Evolutionary conservation across 2,797 vertebrate species (phyloP), one percentile per base, ranked within the genome.

Genomic region (Eulemur rubriventer): DNA sequence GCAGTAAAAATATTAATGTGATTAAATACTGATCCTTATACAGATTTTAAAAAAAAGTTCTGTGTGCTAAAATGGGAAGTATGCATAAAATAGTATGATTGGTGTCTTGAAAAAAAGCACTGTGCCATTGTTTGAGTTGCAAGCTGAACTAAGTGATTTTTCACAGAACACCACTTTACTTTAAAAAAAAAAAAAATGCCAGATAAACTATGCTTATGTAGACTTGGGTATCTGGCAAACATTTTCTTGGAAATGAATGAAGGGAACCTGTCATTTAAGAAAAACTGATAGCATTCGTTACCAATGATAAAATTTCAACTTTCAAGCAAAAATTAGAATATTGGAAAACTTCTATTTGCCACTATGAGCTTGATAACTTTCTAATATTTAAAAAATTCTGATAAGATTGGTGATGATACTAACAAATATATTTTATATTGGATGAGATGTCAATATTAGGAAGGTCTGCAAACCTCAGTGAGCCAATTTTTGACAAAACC

Each of bases 291-390:
- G 11, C 57, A 65, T 50, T 76, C 85, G 78, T 24, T 72, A 41
- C n/a, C 75, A 91, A 24, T 67, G 90, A 81, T 81, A 85, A 91
- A 90, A 96, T 48, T n/a, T 88, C 67, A 95, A 61, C 33, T 89
- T 79, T 76, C 18, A 79, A 72, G 24, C 4, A 16, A 89, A 93
- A 84, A 70, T 50, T 8, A 69, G 57, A 89, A 89, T n/a, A 90
- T 1, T 83, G 65, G 41, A 91, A 96, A 93, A 80, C 2, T 33
- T 96, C 5, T 67, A 85, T 48, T n/a, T 95, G 46, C 30, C 70
- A 85, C 20, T 35, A 72, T 46, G 24, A 80, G 46, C 69, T 85
- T 97, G n/a, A 72, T 24, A 52, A 38, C 73, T 67, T 82, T 43
- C 33, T 30, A 76, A 70, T 57, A 78, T 79, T 94, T 89, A 48